phyloP scores from a whole-genome alignment of 2,888 invertebrate genomes.

The Syrphus vitripennis region DNA sequence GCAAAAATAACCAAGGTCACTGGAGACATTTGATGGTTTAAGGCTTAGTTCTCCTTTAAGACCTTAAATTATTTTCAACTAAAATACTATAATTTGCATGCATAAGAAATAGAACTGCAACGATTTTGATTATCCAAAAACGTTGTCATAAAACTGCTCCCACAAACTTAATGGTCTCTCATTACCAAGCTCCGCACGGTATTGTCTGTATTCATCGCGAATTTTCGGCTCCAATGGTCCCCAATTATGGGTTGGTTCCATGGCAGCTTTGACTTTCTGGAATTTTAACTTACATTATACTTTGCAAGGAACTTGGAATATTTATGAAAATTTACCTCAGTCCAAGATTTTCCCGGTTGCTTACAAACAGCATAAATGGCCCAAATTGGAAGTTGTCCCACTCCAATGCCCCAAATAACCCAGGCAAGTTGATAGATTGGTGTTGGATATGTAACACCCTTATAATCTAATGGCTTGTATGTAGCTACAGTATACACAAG shows the following conservation, averaged over 20 bases:
- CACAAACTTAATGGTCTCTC: slow-evolving; percentile 55
- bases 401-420: slow-evolving; percentile 82
- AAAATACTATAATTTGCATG: slow-evolving; percentile 25
- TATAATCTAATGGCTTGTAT: slow-evolving; percentile 84
- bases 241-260: slow-evolving; percentile 77
- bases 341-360: slow-evolving; percentile 75
- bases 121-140: slow-evolving; percentile 75
- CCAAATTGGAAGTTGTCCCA: slow-evolving; percentile 82
- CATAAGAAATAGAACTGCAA: neutral
- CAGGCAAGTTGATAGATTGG: slow-evolving; percentile 83
- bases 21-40: neutral
- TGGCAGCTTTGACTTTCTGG: slow-evolving; percentile 77
- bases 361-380: slow-evolving; percentile 77
- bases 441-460: slow-evolving; percentile 83
- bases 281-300: neutral
- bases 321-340: slow-evolving; percentile 40
- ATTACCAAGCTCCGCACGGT: slow-evolving; percentile 49
- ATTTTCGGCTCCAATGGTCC: slow-evolving; percentile 78
- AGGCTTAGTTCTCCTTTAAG: neutral
- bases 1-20: neutral
- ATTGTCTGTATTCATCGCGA: slow-evolving; percentile 81
- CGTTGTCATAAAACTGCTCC: slow-evolving; percentile 75
- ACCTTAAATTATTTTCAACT: slow-evolving; percentile 4
- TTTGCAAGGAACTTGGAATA: neutral
- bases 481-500: slow-evolving; percentile 86